A percentile compares a stretch with the other conserved stretches of the same genome.
phyloP scores from a whole-genome alignment of 2,113 vertebrate genomes.

The Phrynocephalus versicolor region DNA sequence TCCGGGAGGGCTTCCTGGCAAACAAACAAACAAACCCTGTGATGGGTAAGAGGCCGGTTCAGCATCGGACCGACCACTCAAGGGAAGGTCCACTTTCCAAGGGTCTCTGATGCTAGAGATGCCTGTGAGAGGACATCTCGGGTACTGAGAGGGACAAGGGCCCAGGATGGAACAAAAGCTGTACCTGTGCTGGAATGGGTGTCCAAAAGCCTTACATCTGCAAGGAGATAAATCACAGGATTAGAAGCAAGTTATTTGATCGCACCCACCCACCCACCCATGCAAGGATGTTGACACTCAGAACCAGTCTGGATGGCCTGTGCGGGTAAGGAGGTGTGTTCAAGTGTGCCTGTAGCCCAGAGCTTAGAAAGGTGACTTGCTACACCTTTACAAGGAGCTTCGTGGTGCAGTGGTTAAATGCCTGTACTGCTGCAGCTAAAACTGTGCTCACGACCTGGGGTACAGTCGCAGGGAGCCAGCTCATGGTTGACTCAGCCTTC shows the following conservation, averaged over 20 bases:
- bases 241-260: background rate
- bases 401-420: too few species aligned
- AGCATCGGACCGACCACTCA: background rate
- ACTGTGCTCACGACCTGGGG: too few species aligned
- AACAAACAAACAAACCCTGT: slow-evolving; percentile 33
- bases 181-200: background rate
- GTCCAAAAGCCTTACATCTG: background rate
- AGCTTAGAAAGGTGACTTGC: too few species aligned
- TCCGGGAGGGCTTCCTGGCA: slow-evolving; percentile 41
- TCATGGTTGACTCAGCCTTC: too few species aligned
- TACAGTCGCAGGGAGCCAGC: too few species aligned
- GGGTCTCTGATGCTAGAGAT: background rate
- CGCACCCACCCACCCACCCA: background rate
- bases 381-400: too few species aligned
- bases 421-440: too few species aligned
- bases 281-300: background rate
- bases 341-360: background rate
- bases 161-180: background rate
- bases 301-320: background rate
- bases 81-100: background rate
- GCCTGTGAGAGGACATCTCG: too few species aligned
- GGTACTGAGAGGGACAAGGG: background rate
- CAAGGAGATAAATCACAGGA: background rate
- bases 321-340: background rate
- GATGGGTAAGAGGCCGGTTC: background rate